Conservation (phyloP, 2,113 vertebrate genomes). For the Oryzias woworae region DNA sequence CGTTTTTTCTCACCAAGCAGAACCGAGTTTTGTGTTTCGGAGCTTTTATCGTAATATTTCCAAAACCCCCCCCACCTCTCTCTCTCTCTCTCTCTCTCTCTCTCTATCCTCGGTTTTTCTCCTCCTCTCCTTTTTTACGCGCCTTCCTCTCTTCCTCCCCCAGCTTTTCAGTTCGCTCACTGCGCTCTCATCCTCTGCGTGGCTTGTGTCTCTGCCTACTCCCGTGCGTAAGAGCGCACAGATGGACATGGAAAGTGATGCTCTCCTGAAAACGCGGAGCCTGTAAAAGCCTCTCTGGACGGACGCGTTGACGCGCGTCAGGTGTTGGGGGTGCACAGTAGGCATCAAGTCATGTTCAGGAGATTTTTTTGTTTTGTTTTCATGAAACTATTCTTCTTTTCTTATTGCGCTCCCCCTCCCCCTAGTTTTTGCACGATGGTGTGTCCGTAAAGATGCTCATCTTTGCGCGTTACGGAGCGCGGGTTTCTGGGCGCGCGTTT, state of each 20-base stretch:
- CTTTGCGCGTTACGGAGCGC: slow-evolving; percentile 64
- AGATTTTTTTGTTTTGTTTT: not conserved
- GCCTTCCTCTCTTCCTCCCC: slow-evolving; percentile 66
- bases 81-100: slow-evolving; percentile 8
- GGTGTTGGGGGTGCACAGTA: slow-evolving; percentile 2
- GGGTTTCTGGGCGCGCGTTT: slow-evolving; percentile 63
- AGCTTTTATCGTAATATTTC: slow-evolving; percentile 39
- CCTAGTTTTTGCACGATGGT: slow-evolving; percentile 33
- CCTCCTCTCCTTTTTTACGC: slow-evolving; percentile 44
- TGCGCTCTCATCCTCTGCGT: slow-evolving; percentile 66
- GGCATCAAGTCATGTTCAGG: slow-evolving; percentile 13
- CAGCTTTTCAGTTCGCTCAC: slow-evolving; percentile 69
- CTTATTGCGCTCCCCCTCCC: no score
- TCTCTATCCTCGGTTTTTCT: slow-evolving; percentile 32
- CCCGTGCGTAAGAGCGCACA: slow-evolving; percentile 72
- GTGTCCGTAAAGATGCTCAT: slow-evolving; percentile 56
- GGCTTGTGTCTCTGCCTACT: slow-evolving; percentile 58
- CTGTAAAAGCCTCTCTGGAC: slow-evolving; percentile 13
- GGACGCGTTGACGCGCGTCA: slow-evolving; percentile 30
- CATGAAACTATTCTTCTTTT: not conserved
- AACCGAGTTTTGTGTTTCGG: slow-evolving; percentile 17
- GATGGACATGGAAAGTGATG: slow-evolving; percentile 53
- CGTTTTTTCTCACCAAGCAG: slow-evolving; percentile 29
- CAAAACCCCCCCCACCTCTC: slow-evolving; percentile 14
- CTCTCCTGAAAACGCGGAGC: slow-evolving; percentile 39